A percentile compares a stretch with the other conserved stretches of the same genome.
Evolutionary conservation across 1,140 invertebrate genomes (phyloP).

Genomic region (Drepana arcuata): DNA sequence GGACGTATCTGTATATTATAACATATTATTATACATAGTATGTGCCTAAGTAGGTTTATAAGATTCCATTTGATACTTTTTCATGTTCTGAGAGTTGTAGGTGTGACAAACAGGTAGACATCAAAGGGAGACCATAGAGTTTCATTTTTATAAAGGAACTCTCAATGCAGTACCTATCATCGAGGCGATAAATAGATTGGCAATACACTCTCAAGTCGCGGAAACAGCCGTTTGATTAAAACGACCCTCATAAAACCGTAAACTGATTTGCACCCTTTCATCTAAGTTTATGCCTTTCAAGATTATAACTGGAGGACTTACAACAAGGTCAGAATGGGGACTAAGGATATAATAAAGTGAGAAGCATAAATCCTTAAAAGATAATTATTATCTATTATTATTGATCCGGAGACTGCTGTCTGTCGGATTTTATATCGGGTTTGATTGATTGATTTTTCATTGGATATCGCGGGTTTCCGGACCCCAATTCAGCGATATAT

Average conservation of each 20-base stretch:
- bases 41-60: too few relatives aligned
- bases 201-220: too few relatives aligned
- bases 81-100: too few relatives aligned
- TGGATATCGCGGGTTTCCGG: conserved; percentile 13
- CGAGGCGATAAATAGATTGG: too few relatives aligned
- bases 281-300: background rate
- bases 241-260: background rate
- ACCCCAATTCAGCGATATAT: conserved; percentile 23
- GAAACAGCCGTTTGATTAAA: too few relatives aligned
- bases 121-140: too few relatives aligned
- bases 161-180: too few relatives aligned
- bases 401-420: conserved; percentile 6
- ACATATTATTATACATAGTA: too few relatives aligned
- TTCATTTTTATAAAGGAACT: too few relatives aligned
- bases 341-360: conserved; percentile 4
- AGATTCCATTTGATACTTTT: too few relatives aligned
- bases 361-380: conserved; percentile 5
- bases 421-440: conserved; percentile 21
- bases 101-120: too few relatives aligned
- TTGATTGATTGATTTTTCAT: conserved; percentile 33
- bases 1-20: too few relatives aligned
- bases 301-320: background rate
- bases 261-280: background rate
- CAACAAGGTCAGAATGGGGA: background rate
- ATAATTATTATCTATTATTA: conserved; percentile 11